These are phyloP conservation scores for Lagria hirta DNA, from an alignment of 2,888 invertebrate genomes.

Conservation along the genomic window DNA sequence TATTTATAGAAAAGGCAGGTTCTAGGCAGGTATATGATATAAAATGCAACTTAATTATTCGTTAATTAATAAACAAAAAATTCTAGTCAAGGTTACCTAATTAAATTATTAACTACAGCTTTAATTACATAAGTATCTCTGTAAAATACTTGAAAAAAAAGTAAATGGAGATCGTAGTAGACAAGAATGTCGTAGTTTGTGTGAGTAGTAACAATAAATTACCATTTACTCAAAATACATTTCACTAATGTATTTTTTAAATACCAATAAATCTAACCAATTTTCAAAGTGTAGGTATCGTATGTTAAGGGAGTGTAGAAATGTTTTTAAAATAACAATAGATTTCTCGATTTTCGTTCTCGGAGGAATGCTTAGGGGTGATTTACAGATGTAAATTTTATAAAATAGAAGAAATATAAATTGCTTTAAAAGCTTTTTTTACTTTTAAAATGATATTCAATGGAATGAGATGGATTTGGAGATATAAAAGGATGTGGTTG, in stretches of 20 bases:
- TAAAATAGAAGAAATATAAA: conserved; percentile 17
- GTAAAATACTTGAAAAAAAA: neutral
- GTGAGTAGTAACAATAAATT: no score
- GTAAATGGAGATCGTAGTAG: neutral
- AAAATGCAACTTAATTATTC: no score
- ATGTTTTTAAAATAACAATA: conserved; percentile 43
- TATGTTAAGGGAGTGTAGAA: conserved; percentile 37
- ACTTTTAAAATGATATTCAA: neutral
- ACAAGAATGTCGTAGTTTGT: no score
- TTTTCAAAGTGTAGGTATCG: conserved; percentile 33
- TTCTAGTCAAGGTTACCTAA: no score
- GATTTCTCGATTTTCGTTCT: conserved; percentile 19
- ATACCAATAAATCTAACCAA: conserved; percentile 43
- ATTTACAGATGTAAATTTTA: conserved; percentile 20
- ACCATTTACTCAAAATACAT: conserved; percentile 46
- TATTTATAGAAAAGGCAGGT: no score
- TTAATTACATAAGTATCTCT: no score
- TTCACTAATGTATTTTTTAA: conserved; percentile 46
- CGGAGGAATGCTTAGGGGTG: conserved; percentile 23
- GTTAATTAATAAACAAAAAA: no score
- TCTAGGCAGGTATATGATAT: no score
- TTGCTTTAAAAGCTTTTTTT: conserved; percentile 16
- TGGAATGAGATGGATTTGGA: conserved; percentile 9
- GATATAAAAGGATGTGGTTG: conserved; percentile 7
- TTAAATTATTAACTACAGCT: no score